These are phyloP conservation scores for Rallus limicola DNA, from an alignment of 2,113 vertebrate genomes.

Conservation along the genomic window DNA sequence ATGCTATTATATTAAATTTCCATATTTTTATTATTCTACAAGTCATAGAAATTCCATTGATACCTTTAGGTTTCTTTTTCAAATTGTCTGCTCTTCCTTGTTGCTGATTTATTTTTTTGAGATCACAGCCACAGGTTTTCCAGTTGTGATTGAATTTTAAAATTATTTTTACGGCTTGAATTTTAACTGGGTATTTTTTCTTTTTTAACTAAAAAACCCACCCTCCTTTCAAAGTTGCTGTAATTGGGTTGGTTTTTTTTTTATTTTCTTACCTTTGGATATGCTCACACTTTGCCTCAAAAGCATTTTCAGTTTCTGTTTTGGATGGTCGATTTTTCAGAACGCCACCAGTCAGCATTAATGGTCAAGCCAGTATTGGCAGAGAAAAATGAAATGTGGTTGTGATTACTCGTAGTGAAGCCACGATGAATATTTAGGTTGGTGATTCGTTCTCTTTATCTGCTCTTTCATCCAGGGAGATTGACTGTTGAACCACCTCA, in stretches of 20 bases:
- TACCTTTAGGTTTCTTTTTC: background rate
- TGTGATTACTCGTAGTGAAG: background rate
- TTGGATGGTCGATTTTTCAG: background rate
- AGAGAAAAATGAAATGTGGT: background rate
- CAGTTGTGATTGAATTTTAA: background rate
- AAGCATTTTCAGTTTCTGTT: constrained; percentile 2
- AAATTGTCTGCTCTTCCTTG: background rate
- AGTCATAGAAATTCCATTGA: background rate
- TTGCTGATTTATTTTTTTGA: background rate
- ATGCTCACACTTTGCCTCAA: background rate
- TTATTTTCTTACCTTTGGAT: background rate
- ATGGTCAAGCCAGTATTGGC: background rate
- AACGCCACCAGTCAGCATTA: background rate
- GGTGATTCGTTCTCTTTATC: background rate
- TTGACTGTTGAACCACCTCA: background rate
- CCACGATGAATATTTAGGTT: constrained; percentile 16
- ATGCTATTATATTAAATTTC: background rate
- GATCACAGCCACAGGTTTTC: background rate
- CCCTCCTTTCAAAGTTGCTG: background rate
- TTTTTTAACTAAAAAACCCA: background rate
- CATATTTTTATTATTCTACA: background rate
- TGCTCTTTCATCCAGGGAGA: background rate
- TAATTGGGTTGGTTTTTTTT: background rate
- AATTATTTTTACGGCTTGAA: background rate
- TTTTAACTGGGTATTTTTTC: background rate